These are phyloP conservation scores for Margaritifera margaritifera DNA, from an alignment of 2,888 invertebrate genomes.

Conservation along the genomic window DNA sequence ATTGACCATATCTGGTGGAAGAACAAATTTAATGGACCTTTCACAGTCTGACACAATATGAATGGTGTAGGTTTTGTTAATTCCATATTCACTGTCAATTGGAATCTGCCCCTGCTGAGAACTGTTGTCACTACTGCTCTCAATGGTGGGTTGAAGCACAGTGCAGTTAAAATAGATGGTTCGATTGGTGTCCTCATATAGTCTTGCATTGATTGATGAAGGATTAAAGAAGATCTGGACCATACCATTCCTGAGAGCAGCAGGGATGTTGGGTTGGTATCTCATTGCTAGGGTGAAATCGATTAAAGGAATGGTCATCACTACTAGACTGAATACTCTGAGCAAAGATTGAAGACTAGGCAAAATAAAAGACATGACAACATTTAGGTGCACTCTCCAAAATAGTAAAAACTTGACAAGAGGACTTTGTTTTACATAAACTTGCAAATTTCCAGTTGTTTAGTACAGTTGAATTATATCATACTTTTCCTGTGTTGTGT, in stretches of 20 bases:
- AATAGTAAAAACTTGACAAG: too few relatives aligned
- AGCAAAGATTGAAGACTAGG: too few relatives aligned
- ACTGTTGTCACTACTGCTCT: slow-evolving; percentile 26
- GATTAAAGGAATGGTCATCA: too few relatives aligned
- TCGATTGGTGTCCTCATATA: slow-evolving; percentile 54
- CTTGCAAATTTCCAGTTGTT: too few relatives aligned
- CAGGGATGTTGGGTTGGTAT: slow-evolving; percentile 5
- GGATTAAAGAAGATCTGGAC: slow-evolving; percentile 60
- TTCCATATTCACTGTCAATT: slow-evolving; percentile 4
- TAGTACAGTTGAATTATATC: too few relatives aligned
- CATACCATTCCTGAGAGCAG: slow-evolving; percentile 46
- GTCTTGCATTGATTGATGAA: slow-evolving; percentile 54
- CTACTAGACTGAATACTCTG: too few relatives aligned
- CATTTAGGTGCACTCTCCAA: too few relatives aligned
- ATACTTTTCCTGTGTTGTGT: too few relatives aligned
- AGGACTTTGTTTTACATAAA: too few relatives aligned
- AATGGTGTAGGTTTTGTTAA: slow-evolving; percentile 26
- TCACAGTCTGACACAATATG: slow-evolving; percentile 25
- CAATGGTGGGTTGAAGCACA: slow-evolving; percentile 5
- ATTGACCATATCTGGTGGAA: slow-evolving; percentile 37
- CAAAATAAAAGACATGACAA: too few relatives aligned
- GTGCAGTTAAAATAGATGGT: slow-evolving; percentile 61
- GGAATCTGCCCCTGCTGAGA: neutral
- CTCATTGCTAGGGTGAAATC: too few relatives aligned
- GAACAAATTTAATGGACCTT: slow-evolving; percentile 28